phyloP scores from a whole-genome alignment of 2,113 vertebrate species.

The Xenopus tropicalis region DNA sequence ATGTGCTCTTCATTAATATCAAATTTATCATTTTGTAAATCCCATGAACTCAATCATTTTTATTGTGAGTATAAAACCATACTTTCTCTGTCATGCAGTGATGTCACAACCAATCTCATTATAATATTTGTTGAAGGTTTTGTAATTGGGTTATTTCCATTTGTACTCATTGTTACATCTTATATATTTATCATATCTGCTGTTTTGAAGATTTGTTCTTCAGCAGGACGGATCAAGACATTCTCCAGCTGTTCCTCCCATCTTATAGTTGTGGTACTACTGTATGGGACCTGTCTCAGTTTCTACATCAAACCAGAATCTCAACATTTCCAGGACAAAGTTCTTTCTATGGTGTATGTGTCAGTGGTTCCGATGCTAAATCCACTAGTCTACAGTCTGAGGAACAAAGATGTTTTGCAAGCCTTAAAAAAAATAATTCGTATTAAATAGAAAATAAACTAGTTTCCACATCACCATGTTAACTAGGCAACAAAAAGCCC shows the following conservation, averaged over 20 bases:
- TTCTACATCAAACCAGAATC: slow-evolving; percentile 51
- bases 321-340: slow-evolving; percentile 29
- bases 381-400: slow-evolving; percentile 55
- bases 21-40: slow-evolving; percentile 1
- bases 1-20: background rate
- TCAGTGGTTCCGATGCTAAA: slow-evolving; percentile 53
- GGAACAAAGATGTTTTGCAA: slow-evolving; percentile 52
- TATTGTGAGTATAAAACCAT: slow-evolving; percentile 16
- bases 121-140: slow-evolving; percentile 41
- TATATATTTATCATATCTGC: slow-evolving; percentile 44
- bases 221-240: slow-evolving; percentile 20
- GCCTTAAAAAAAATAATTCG: slow-evolving; percentile 34
- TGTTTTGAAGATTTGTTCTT: slow-evolving; percentile 25
- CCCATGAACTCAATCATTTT: slow-evolving; percentile 13
- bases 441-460: too few relatives aligned
- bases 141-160: slow-evolving; percentile 45
- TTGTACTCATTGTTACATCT: slow-evolving; percentile 49
- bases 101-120: background rate
- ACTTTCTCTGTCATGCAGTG: background rate
- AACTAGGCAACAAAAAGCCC: too few relatives aligned
- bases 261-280: slow-evolving; percentile 48
- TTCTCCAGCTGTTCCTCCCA: slow-evolving; percentile 56
- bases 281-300: slow-evolving; percentile 49
- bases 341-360: slow-evolving; percentile 51
- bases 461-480: too few relatives aligned